Evolutionary conservation across 2,888 invertebrate species (phyloP), one percentile per base, ranked within the genome.

Genomic region (Orthosia gracilis): DNA sequence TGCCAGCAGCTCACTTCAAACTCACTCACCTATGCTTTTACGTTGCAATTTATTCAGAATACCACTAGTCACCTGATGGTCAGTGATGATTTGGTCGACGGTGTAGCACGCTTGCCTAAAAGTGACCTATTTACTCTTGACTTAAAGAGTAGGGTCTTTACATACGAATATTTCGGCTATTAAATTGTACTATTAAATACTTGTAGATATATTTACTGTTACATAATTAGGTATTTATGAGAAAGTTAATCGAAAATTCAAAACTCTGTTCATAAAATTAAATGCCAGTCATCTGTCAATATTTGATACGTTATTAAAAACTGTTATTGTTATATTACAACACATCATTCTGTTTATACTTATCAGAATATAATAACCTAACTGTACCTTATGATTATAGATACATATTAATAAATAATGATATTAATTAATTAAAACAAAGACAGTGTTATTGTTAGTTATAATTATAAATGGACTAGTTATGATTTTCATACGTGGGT

Each of bases 201-300:
- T 57, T 2, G 17, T 26, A 57, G 15, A 9, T 57, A 26, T 31
- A 50, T n/a, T 23, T 31, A 4, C 1, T 49, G 17, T 54, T 54
- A 49, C 13, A 40, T 55, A 15, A 62, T 59, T n/a, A 59, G 4
- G 26, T 50, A 11, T 4, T 57, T 40, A 52, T 13, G 40, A 59
- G 63, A 64, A 69, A 26, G 12, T 50, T 70, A 77, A 76, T 78
- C 17, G 78, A 76, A 67, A 67, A 59, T 76, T 0, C 26, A 47
- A 50, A 64, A n/a, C 52, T 45, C 4, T 71, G 59, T 71, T n/a
- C 40, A 70, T 70, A 50, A 78, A 70, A 78, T 76, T 45, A 65
- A 78, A 77, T 47, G 78, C 64, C 78, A 78, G 71, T 77, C 76
- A 78, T 1, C 23, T 78, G 72, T 78, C 78, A 61, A 61, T 71